A percentile compares a stretch with the other conserved stretches of the same genome.
Conservation (phyloP, 2,113 vertebrate species). For the Pedetes capensis region DNA sequence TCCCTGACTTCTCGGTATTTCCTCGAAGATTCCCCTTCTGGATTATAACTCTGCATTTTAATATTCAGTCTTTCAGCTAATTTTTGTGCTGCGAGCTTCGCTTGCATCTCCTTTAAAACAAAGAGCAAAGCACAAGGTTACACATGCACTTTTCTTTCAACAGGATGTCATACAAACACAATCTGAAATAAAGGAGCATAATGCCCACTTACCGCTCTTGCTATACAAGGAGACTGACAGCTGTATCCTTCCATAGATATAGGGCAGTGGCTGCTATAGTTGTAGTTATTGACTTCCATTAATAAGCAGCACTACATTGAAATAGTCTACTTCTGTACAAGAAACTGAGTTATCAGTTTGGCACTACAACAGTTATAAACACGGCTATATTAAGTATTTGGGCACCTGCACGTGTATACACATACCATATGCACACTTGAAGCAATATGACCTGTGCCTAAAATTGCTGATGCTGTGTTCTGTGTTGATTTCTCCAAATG, state of each 20-base stretch:
- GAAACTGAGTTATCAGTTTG: neutral
- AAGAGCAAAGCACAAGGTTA: conserved; percentile 44
- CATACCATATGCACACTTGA: neutral
- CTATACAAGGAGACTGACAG: neutral
- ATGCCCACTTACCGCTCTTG: neutral
- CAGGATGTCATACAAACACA: neutral
- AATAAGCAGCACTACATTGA: neutral
- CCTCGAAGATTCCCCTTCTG: conserved; percentile 84
- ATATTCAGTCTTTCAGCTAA: conserved; percentile 89
- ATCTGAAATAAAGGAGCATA: neutral
- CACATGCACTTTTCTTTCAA: neutral
- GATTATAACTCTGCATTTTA: conserved; percentile 89
- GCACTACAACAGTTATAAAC: neutral
- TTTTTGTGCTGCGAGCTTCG: conserved; percentile 93
- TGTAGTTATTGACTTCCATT: neutral
- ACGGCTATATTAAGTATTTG: neutral
- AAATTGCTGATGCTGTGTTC: neutral
- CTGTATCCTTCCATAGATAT: neutral
- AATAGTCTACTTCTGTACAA: neutral
- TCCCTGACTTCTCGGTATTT: conserved; percentile 91
- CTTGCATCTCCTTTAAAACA: conserved; percentile 90
- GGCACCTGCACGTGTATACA: neutral
- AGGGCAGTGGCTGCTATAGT: neutral
- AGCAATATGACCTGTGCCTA: neutral
- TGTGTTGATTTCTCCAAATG: neutral